Conservation (phyloP, 1,140 invertebrate genomes). For the Cydia pomonella region DNA sequence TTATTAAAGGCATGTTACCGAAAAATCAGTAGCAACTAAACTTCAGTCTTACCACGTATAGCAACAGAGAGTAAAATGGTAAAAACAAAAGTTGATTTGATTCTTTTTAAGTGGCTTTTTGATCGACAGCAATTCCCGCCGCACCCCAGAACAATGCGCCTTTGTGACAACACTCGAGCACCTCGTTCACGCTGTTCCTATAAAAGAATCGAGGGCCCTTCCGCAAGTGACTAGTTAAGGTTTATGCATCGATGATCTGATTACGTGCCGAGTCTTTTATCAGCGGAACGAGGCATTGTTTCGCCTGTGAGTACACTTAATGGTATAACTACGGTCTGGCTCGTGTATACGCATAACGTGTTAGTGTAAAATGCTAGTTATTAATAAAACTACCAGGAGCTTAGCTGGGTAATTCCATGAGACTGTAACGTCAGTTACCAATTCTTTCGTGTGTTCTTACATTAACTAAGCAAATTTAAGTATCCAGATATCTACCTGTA, state of each 20-base stretch:
- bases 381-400: neutral
- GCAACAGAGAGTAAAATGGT: neutral
- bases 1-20: neutral
- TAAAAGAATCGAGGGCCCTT: constrained; percentile 21
- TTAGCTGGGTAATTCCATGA: too few species aligned
- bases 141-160: constrained; percentile 3
- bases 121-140: constrained; percentile 16
- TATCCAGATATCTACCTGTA: too few species aligned
- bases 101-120: neutral
- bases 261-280: constrained; percentile 22
- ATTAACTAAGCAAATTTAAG: too few species aligned
- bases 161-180: constrained; percentile 15
- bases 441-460: too few species aligned
- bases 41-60: neutral
- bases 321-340: neutral
- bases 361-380: neutral
- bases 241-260: constrained; percentile 22
- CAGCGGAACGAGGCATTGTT: neutral
- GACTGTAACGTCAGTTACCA: too few species aligned
- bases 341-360: neutral
- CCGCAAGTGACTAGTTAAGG: constrained; percentile 27
- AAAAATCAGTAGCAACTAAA: neutral
- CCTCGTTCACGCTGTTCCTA: constrained; percentile 7
- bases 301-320: neutral
- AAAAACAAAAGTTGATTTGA: neutral